Conservation (phyloP, 2,888 invertebrate species). For the Listrodromus nycthemerus region DNA sequence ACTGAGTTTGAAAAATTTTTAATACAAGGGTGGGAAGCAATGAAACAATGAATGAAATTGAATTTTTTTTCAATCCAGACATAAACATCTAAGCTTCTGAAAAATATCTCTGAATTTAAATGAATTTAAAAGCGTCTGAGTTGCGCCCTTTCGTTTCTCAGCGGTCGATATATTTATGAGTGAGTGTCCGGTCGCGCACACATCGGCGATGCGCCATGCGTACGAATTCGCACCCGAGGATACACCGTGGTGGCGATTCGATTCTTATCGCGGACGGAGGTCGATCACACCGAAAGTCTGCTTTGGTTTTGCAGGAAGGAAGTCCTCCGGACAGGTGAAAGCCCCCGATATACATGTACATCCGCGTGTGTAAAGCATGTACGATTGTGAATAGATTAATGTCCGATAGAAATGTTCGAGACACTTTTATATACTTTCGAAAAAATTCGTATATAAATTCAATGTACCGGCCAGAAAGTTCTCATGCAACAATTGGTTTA, state of each 20-base stretch:
- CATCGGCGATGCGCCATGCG: conserved; percentile 48
- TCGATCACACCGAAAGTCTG: conserved; percentile 47
- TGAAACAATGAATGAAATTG: not conserved
- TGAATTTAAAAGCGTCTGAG: not conserved
- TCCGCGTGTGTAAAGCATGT: not conserved
- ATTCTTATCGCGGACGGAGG: conserved; percentile 45
- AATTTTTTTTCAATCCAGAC: too few relatives aligned
- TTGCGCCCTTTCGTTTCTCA: not conserved
- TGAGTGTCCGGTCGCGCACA: not conserved
- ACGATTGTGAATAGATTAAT: not conserved
- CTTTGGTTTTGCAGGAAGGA: conserved; percentile 48
- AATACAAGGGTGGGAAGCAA: not conserved
- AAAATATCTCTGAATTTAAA: too few relatives aligned
- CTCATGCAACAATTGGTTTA: too few relatives aligned
- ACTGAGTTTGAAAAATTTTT: too few relatives aligned
- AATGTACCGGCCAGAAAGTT: too few relatives aligned
- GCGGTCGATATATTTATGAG: too few relatives aligned
- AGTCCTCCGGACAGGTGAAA: conserved; percentile 39
- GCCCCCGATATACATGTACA: not conserved
- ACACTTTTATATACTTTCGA: not conserved
- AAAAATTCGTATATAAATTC: not conserved
- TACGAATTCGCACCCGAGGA: conserved; percentile 21
- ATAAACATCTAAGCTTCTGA: too few relatives aligned
- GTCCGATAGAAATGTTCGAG: not conserved
- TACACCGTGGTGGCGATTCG: conserved; percentile 13